Percentiles rank a stretch among this genome's conserved stretches.
These are phyloP conservation scores for Aviceda subcristata DNA, from an alignment of 2,113 vertebrate genomes.

Conservation along the genomic window DNA sequence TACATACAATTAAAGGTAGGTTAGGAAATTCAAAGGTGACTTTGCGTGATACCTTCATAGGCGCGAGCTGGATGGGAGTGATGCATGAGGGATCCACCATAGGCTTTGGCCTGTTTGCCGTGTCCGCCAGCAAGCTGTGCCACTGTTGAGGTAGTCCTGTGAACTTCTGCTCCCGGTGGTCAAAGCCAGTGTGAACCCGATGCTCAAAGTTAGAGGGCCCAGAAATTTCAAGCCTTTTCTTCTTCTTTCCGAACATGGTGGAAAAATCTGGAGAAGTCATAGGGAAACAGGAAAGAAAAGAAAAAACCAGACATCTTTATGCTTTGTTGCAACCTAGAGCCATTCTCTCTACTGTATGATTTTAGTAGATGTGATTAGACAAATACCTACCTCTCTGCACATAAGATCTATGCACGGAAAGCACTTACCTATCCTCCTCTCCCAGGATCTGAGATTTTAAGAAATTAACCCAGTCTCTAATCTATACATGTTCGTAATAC, in stretches of 20 bases:
- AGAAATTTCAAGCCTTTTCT: constrained; percentile 97
- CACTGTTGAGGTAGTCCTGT: constrained; percentile 96
- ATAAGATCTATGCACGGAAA: neutral
- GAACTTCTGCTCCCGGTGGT: constrained; percentile 95
- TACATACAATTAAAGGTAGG: neutral
- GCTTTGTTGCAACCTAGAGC: neutral
- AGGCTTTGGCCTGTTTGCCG: constrained; percentile 94
- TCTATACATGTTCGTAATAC: neutral
- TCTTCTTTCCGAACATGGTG: constrained; percentile 99
- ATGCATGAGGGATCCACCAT: constrained; percentile 99
- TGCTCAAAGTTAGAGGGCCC: constrained; percentile 99
- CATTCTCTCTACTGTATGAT: neutral
- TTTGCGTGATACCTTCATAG: constrained; percentile 89
- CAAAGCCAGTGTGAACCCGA: constrained; percentile 97
- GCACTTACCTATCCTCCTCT: neutral
- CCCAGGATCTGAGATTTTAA: neutral
- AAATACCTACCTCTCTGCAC: neutral
- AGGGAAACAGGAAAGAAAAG: neutral
- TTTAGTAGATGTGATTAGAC: neutral
- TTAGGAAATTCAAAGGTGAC: neutral
- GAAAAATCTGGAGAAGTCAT: constrained; percentile 74
- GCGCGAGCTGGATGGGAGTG: constrained; percentile 96
- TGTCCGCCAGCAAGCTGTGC: constrained; percentile 97
- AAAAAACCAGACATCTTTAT: neutral
- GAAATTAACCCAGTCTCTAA: neutral